Percentiles rank a stretch among this genome's conserved stretches.
Evolutionary conservation across 92 coral and sea anemone species (phyloP).

Genomic region (Palythoa caribaeorum): DNA sequence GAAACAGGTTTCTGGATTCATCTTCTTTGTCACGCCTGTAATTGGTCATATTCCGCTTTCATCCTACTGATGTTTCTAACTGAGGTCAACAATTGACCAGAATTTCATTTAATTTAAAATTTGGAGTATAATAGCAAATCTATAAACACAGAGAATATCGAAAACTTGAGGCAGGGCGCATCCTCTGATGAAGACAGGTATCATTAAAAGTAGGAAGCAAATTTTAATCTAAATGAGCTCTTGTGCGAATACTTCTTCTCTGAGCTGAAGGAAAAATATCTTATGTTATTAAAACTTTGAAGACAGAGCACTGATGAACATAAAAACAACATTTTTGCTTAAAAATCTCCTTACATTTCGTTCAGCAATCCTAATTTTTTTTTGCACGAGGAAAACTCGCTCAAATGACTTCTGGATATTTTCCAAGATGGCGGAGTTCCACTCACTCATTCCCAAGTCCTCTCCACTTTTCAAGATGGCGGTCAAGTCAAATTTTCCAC

Average conservation of each 20-base stretch:
- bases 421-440: slow-evolving; percentile 26
- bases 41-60: too few relatives aligned
- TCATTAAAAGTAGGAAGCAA: background rate
- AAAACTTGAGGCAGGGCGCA: slow-evolving; percentile 11
- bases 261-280: background rate
- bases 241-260: slow-evolving; percentile 8
- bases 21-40: background rate
- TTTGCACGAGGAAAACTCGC: background rate
- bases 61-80: too few relatives aligned
- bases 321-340: background rate
- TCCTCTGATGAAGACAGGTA: background rate
- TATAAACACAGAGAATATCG: background rate
- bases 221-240: background rate
- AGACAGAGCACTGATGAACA: background rate
- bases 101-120: background rate
- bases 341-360: too few relatives aligned
- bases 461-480: slow-evolving; percentile 38
- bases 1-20: background rate
- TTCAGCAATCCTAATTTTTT: too few relatives aligned
- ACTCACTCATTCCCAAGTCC: slow-evolving; percentile 26
- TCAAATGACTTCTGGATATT: slow-evolving; percentile 10
- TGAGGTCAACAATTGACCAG: background rate
- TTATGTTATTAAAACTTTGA: background rate
- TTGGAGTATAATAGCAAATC: slow-evolving; percentile 3
- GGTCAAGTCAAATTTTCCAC: slow-evolving; percentile 19